Evolutionary conservation across 2,888 invertebrate genomes (phyloP), one percentile per base, ranked within the genome.

Genomic region (Nycteola revayana): DNA sequence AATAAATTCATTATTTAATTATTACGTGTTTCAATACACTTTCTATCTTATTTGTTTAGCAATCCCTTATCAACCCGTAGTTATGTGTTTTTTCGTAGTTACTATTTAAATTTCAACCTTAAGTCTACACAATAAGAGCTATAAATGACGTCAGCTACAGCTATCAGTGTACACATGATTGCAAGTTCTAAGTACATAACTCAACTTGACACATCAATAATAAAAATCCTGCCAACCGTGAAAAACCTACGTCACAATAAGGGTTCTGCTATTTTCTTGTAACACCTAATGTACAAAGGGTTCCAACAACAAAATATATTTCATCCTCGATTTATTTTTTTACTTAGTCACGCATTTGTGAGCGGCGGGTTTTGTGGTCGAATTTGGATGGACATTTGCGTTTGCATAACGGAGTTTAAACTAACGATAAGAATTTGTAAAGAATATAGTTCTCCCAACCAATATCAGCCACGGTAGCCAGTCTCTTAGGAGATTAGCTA

Each of bases 121-220:
- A 21, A 18, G 3, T 7, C n/a, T 7, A 21, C 7, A n/a, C 3
- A 21, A 21, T 21, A 21, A 21, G n/a, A 14, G 14, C 14, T 14
- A 5, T 14, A 3, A 2, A 7, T 7, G 7, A 21, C 7, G 7
- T 21, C 4, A 21, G 7, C n/a, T 21, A 5, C 7, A 21, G 2
- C 21, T n/a, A 21, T n/a, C 7, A 7, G 7, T 24, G 2, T 24
- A 9, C 9, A 24, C 31, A n/a, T 32, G 21, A 9, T 21, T 44
- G 44, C 34, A 40, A 28, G 34, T 36, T 36, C 31, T 21, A 5
- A 22, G 35, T 29, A 42, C 41, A 59, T 61, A 59, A 59, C 55
- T 59, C 59, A 59, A 44, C 35, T 45, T 61, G 58, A 59, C 61
- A 51, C 55, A 47, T 58, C 51, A 43, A 61, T 58, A 58, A 57